Conservation (phyloP, 2,113 vertebrate genomes). For the Tachuris rubrigastra region DNA sequence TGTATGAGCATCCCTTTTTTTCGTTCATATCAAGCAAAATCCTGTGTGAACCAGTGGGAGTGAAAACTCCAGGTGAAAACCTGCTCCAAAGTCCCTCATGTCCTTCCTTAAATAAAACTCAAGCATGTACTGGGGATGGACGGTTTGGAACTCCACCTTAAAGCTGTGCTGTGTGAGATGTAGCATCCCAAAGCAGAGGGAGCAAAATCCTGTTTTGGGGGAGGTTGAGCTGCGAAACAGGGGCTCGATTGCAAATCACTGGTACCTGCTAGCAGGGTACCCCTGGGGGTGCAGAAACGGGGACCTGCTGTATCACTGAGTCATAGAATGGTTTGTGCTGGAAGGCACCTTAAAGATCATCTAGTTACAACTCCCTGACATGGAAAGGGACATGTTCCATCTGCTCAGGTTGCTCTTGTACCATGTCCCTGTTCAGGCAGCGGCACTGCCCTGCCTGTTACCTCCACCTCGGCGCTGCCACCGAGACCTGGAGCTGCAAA, state of each 20-base stretch:
- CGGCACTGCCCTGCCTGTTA: neutral
- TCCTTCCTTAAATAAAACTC: neutral
- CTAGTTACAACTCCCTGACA: neutral
- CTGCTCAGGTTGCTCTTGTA: neutral
- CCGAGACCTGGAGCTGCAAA: neutral
- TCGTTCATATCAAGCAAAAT: neutral
- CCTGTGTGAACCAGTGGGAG: neutral
- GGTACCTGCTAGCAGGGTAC: neutral
- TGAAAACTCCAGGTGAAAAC: neutral
- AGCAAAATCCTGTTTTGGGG: neutral
- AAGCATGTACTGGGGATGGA: accelerated
- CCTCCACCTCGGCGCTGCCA: accelerated
- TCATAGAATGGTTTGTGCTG: neutral
- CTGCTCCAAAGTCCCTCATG: neutral
- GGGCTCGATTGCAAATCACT: accelerated
- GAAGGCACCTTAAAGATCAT: neutral
- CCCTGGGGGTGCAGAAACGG: neutral
- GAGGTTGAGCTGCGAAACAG: neutral
- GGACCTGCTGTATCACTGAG: neutral
- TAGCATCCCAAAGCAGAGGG: neutral
- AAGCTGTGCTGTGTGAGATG: neutral
- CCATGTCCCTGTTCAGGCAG: neutral
- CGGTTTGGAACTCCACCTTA: neutral
- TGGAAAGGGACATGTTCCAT: neutral
- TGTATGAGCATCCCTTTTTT: neutral